A percentile compares a stretch with the other conserved stretches of the same genome.
phyloP scores from a whole-genome alignment of 2,113 vertebrate genomes.

The Dipodomys stephensi region DNA sequence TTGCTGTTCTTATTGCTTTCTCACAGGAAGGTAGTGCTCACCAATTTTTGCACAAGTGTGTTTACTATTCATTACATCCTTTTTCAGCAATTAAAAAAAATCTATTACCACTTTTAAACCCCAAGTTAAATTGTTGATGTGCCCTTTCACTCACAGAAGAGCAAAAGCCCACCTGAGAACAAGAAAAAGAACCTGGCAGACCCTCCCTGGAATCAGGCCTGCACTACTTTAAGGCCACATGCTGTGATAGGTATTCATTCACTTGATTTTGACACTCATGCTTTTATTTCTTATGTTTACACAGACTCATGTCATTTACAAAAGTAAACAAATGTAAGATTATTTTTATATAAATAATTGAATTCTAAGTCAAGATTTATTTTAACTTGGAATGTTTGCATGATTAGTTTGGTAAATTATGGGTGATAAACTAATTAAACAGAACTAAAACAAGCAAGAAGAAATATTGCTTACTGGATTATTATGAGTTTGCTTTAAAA shows the following conservation, averaged over 20 bases:
- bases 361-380: not conserved
- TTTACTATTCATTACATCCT: not conserved
- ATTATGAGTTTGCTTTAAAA: too few species aligned
- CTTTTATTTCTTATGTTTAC: not conserved
- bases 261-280: not conserved
- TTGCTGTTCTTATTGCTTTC: not conserved
- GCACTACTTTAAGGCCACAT: too few species aligned
- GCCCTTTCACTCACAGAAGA: not conserved
- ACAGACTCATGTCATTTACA: not conserved
- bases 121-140: not conserved
- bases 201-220: too few species aligned
- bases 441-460: not conserved
- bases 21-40: not conserved
- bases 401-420: not conserved
- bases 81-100: not conserved
- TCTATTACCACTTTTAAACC: not conserved
- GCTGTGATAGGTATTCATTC: not conserved
- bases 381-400: not conserved
- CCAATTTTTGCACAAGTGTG: not conserved
- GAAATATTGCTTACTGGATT: not conserved
- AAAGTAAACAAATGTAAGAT: not conserved
- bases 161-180: not conserved
- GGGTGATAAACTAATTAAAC: not conserved
- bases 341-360: not conserved
- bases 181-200: too few species aligned